phyloP scores from a whole-genome alignment of 2,888 invertebrate species.

The Bombyx huttoni region DNA sequence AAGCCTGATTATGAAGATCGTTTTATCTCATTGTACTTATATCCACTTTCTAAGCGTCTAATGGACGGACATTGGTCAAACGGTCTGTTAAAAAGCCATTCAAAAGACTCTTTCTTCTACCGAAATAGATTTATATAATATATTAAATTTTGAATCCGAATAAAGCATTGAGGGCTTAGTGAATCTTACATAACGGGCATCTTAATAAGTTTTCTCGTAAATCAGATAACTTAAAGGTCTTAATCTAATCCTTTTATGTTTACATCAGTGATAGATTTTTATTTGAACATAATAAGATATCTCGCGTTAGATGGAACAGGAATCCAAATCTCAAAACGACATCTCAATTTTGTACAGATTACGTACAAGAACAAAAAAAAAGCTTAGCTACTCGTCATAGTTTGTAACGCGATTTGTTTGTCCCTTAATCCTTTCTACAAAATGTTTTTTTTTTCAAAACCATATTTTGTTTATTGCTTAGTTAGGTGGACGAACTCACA shows the following conservation, averaged over 20 bases:
- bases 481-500: too few relatives aligned
- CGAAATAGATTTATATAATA: too few relatives aligned
- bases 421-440: slow-evolving; percentile 42
- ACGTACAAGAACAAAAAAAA: slow-evolving; percentile 27
- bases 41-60: slow-evolving; percentile 35
- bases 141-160: not conserved
- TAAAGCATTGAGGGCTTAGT: not conserved
- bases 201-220: not conserved
- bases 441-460: not conserved
- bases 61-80: slow-evolving; percentile 66
- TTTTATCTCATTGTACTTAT: slow-evolving; percentile 59
- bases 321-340: slow-evolving; percentile 30
- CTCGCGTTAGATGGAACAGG: slow-evolving; percentile 31
- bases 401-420: slow-evolving; percentile 56
- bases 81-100: slow-evolving; percentile 26
- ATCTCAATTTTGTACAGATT: slow-evolving; percentile 35
- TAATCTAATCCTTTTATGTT: not conserved
- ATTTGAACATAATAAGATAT: slow-evolving; percentile 37
- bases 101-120: slow-evolving; percentile 19
- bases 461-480: too few relatives aligned
- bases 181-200: not conserved
- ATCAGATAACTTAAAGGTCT: not conserved
- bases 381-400: slow-evolving; percentile 49
- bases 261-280: slow-evolving; percentile 17
- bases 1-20: slow-evolving; percentile 67